phyloP scores from a whole-genome alignment of 64 coral and sea anemone species.

The Platygyra sinensis region DNA sequence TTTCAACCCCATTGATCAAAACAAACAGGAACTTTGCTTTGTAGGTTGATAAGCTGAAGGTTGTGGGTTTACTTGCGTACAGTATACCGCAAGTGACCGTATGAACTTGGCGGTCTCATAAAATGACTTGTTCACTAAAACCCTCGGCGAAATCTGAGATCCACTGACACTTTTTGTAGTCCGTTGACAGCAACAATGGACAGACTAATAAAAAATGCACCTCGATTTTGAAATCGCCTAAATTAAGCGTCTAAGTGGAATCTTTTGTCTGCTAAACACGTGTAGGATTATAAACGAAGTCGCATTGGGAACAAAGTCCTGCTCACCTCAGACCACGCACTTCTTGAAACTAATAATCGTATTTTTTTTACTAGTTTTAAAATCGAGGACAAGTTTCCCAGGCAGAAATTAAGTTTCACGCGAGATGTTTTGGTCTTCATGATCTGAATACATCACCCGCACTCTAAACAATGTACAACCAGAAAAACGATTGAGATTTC shows the following conservation, averaged over 20 bases:
- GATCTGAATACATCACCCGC: conserved; percentile 11
- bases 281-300: conserved; percentile 5
- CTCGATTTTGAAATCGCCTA: not conserved
- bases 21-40: conserved; percentile 2
- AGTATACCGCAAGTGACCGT: not conserved
- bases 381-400: not conserved
- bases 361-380: not conserved
- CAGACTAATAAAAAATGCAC: conserved; percentile 1
- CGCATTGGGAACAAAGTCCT: not conserved
- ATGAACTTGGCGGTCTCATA: not conserved
- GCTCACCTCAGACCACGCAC: not conserved
- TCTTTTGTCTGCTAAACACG: conserved; percentile 40
- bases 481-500: not conserved
- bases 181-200: conserved; percentile 5
- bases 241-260: conserved; percentile 34
- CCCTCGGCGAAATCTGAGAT: not conserved
- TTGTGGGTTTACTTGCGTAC: not conserved
- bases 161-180: not conserved
- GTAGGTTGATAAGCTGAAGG: not conserved
- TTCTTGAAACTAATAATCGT: not conserved
- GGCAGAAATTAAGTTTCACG: not conserved
- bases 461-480: not conserved
- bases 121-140: not conserved
- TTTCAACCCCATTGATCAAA: not conserved
- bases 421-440: not conserved